Evolutionary conservation across 1,140 invertebrate species (phyloP), one percentile per base, ranked within the genome.

Genomic region (Bombus vancouverensis): DNA sequence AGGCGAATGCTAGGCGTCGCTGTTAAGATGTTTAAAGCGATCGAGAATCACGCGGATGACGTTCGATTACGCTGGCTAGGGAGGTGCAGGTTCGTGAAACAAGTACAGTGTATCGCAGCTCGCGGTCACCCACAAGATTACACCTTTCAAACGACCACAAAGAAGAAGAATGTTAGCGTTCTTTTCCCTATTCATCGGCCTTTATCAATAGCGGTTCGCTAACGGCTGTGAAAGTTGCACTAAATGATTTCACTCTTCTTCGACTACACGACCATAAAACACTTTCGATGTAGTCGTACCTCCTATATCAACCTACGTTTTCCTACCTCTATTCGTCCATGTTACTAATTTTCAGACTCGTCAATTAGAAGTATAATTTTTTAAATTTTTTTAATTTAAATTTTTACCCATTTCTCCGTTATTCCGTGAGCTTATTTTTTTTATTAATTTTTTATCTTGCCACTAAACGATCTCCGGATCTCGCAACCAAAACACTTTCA

Each of bases 41-140:
- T 53, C 12, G 6, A 32, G 32, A 68, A 42, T 83, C 28, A 28
- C 74, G 25, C 37, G 13, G 75, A 88, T 22, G 81, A 91, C 90
- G 81, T 90, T 75, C 78, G 89, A 90, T 92, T 88, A 91, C 89
- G 44, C 44, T 66, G 85, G 82, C 87, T 81, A 66, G 44, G 57
- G 53, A 37, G 9, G 42, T 12, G 39, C 47, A 53, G 47, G 25
- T 68, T 79, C n/a, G 22, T 25, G 34, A 53, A 68, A 87, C 81
- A 39, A 80, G 75, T 53, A 47, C 78, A n/a, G 44, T 39, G 74
- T 47, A 73, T 22, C 18, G 47, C 71, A 85, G 59, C 70, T 86
- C 42, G 93, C 81, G 92, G 93, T 91, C 84, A 75, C 83, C 93
- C 92, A 85, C 93, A 93, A 93, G 88, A 93, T 93, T 93, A 88